Evolutionary conservation across 2,113 vertebrate genomes (phyloP).

Genomic region (Phasianus colchicus): DNA sequence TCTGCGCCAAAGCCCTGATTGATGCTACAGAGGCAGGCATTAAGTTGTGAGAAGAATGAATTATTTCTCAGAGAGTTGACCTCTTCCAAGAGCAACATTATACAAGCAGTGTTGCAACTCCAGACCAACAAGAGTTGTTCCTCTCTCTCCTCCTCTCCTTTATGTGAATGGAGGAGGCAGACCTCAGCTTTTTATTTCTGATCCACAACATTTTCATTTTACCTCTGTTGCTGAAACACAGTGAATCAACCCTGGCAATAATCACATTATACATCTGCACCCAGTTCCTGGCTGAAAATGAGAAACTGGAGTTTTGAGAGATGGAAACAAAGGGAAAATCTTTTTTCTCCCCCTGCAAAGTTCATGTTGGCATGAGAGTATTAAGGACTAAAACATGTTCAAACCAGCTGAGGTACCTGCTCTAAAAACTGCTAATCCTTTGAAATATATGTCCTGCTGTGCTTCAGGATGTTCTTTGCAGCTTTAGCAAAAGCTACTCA

Average conservation of each 20-base stretch:
- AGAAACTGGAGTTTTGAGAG: not conserved
- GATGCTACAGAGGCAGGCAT: not conserved
- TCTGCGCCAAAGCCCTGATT: not conserved
- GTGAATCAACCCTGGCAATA: not conserved
- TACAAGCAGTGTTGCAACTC: not conserved
- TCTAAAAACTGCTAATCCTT: not conserved
- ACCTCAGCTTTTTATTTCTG: not conserved
- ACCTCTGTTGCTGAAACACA: not conserved
- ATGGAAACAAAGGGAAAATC: not conserved
- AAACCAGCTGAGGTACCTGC: not conserved
- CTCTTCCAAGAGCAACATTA: not conserved
- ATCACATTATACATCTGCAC: not conserved
- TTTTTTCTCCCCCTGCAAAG: not conserved
- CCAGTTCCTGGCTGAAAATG: not conserved
- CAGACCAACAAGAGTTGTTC: not conserved
- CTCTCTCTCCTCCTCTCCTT: not conserved
- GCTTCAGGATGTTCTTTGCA: not conserved
- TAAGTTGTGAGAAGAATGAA: fast-evolving
- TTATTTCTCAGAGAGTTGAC: not conserved
- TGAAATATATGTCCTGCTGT: not conserved
- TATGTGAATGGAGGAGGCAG: not conserved
- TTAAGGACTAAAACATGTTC: not conserved
- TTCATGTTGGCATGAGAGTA: not conserved
- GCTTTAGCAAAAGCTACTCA: not conserved
- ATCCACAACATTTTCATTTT: not conserved